Evolutionary conservation across 2,113 vertebrate species (phyloP), one percentile per base, ranked within the genome.

Genomic region (Apeltes quadracus): DNA sequence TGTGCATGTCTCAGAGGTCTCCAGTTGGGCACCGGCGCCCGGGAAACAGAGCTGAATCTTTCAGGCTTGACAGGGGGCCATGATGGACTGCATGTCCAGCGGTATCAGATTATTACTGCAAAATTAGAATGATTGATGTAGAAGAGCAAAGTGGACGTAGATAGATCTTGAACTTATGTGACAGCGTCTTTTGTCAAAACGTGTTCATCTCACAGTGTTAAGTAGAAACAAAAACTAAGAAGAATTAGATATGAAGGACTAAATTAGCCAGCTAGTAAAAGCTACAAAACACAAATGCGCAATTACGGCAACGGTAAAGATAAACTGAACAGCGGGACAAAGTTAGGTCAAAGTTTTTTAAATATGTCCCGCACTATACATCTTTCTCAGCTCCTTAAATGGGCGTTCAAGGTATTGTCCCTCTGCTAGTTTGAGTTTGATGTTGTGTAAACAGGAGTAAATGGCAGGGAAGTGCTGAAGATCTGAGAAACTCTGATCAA

Each of bases 401-500:
- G 29, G 38, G 41, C 51, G 69, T 61, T 63, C n/a, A 68, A 72
- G 68, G 69, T 76, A 84, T 84, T 87, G 83, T 82, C 54, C 50
- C 73, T 72, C 16, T 51, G 32, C 66, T 82, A 59, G 69, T 61
- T 63, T 25, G 44, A 84, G 74, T 82, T 22, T 79, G 29, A 80
- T 81, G 88, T 90, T 91, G 81, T 90, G 87, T 89, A 88, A 90
- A 89, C 88, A 90, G 23, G 4, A 66, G 61, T 86, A 85, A 92
- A 91, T 83, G 74, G 82, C 84, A 79, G 84, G 79, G 85, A 86
- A 81, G 83, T 78, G 81, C 76, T 64, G 48, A 82, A 87, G 85
- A 89, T 91, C 90, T 88, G 83, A 87, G 77, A 77, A 81, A 66
- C 79, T 63, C 81, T 89, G 90, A 92, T 93, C 90, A 91, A 92